These are phyloP conservation scores for Diachrysia chrysitis DNA, from an alignment of 2,888 invertebrate species.

Conservation along the genomic window DNA sequence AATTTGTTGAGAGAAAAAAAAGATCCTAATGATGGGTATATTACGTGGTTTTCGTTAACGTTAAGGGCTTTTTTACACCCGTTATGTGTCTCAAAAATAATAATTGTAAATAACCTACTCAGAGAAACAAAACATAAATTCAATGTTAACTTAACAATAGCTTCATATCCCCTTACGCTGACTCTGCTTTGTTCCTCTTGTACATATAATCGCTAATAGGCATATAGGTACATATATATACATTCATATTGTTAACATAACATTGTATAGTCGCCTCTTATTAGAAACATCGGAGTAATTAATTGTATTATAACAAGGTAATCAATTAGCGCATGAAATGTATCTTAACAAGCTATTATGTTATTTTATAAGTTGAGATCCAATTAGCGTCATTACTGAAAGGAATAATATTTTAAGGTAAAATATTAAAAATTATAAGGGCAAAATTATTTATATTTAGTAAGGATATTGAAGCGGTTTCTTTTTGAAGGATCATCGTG, in stretches of 20 bases:
- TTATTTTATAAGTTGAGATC: slow-evolving; percentile 15
- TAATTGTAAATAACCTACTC: too few species aligned
- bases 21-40: too few species aligned
- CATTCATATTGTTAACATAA: neutral
- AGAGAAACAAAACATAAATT: neutral
- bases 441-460: neutral
- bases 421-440: neutral
- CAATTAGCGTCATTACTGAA: slow-evolving; percentile 14
- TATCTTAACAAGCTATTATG: slow-evolving; percentile 9
- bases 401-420: neutral
- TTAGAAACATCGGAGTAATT: slow-evolving; percentile 28
- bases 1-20: too few species aligned
- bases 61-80: too few species aligned
- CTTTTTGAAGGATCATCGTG: neutral
- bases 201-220: neutral
- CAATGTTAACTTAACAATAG: neutral
- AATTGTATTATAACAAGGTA: slow-evolving; percentile 23
- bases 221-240: neutral
- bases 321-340: slow-evolving; percentile 26
- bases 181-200: neutral
- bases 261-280: slow-evolving; percentile 13
- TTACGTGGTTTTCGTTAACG: too few species aligned
- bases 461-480: neutral
- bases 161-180: neutral
- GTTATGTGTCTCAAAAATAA: too few species aligned